Conservation (phyloP, 2,888 invertebrate species). For the Dasypogon diadema region DNA sequence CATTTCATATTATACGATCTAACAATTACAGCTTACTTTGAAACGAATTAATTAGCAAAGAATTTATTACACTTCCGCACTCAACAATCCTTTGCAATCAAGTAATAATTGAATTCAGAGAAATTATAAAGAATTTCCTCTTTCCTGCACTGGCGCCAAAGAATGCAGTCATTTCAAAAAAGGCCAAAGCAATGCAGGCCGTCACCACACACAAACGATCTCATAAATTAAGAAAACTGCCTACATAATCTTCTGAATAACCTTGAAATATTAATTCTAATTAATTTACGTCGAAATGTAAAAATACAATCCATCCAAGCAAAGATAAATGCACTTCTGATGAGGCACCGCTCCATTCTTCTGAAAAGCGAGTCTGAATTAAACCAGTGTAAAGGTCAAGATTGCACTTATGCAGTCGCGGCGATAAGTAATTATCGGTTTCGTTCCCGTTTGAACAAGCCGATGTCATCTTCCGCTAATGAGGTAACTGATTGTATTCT, state of each 20-base stretch:
- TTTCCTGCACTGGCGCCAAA: neutral
- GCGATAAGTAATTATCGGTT: slow-evolving; percentile 1
- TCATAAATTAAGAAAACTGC: slow-evolving; percentile 24
- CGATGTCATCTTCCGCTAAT: slow-evolving; percentile 24
- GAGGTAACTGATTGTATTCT: slow-evolving; percentile 6
- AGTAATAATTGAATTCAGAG: neutral
- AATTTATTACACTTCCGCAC: no score
- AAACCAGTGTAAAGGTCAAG: slow-evolving; percentile 14
- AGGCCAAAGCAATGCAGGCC: neutral
- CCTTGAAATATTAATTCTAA: neutral
- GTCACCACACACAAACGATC: neutral
- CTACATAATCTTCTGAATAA: neutral
- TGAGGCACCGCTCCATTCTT: neutral
- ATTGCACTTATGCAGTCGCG: slow-evolving; percentile 18
- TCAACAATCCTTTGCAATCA: no score
- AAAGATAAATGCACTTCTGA: neutral
- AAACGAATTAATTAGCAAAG: no score
- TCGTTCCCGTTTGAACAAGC: neutral
- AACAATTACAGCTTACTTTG: no score
- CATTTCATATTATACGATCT: no score
- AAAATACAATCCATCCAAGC: neutral
- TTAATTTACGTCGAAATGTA: neutral
- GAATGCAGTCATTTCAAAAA: neutral
- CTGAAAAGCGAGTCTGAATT: neutral
- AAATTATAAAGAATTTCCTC: neutral